Evolutionary conservation across 1,140 invertebrate species (phyloP).

Genomic region (Callitettix versicolor): DNA sequence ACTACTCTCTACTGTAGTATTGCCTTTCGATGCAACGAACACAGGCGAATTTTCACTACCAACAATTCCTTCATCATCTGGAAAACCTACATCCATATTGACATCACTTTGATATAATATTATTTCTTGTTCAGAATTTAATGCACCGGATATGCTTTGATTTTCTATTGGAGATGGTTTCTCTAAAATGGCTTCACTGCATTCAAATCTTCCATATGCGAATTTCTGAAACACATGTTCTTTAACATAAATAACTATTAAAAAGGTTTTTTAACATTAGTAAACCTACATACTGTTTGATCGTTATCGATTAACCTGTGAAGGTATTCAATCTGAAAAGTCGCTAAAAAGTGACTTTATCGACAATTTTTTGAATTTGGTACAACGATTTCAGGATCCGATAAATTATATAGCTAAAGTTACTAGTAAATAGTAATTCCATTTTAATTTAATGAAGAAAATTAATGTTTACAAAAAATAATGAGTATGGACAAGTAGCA

Average conservation of each 20-base stretch:
- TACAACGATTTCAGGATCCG: not conserved
- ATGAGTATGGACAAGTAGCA: too few species aligned
- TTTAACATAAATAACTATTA: not conserved
- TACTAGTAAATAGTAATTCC: not conserved
- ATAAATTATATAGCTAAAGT: not conserved
- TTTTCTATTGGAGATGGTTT: conserved; percentile 28
- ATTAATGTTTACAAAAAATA: not conserved
- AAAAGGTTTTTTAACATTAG: not conserved
- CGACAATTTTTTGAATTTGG: not conserved
- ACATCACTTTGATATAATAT: not conserved
- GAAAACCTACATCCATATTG: not conserved
- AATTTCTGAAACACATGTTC: conserved; percentile 14
- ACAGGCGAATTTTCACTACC: too few species aligned
- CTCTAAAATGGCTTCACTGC: conserved; percentile 22
- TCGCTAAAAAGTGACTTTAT: not conserved
- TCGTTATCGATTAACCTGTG: not conserved
- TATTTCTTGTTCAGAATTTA: conserved; percentile 35
- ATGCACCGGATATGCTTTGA: conserved; percentile 36
- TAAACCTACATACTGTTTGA: not conserved
- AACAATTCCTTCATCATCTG: too few species aligned
- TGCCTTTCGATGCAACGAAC: too few species aligned
- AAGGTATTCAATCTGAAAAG: not conserved
- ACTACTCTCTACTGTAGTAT: too few species aligned
- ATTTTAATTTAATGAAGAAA: not conserved
- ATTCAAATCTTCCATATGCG: conserved; percentile 16